phyloP scores from a whole-genome alignment of 2,113 vertebrate species.

The Lontra canadensis region DNA sequence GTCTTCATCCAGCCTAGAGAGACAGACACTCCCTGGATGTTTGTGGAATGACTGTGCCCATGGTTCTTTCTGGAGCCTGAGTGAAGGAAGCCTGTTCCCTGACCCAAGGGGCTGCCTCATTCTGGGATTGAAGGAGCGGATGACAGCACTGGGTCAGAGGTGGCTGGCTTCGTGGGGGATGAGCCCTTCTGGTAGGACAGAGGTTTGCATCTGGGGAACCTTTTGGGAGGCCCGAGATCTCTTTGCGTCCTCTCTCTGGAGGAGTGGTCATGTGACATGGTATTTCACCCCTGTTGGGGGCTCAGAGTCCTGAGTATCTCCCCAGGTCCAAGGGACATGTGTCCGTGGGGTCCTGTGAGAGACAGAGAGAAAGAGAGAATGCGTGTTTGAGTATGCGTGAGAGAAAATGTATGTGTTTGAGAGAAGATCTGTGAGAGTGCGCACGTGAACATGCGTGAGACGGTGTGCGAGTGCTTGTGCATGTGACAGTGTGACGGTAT shows the following conservation, averaged over 20 bases:
- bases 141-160: neutral
- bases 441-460: neutral
- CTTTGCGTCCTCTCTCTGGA: neutral
- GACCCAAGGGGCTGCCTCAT: neutral
- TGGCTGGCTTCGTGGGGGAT: neutral
- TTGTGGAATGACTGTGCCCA: neutral
- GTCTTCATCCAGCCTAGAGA: neutral
- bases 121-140: neutral
- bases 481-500: neutral
- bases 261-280: neutral
- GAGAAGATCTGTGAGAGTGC: neutral
- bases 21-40: neutral
- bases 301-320: neutral
- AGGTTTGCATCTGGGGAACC: neutral
- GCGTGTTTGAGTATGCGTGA: no score
- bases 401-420: neutral
- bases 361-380: neutral
- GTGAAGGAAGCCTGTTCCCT: neutral
- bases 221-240: neutral
- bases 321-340: neutral
- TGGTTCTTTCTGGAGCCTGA: neutral
- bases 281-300: neutral
- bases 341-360: neutral
- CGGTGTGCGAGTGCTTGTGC: neutral
- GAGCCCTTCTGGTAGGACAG: neutral